Evolutionary conservation across 2,888 invertebrate genomes (phyloP).

Genomic region (Osedax frankpressi): DNA sequence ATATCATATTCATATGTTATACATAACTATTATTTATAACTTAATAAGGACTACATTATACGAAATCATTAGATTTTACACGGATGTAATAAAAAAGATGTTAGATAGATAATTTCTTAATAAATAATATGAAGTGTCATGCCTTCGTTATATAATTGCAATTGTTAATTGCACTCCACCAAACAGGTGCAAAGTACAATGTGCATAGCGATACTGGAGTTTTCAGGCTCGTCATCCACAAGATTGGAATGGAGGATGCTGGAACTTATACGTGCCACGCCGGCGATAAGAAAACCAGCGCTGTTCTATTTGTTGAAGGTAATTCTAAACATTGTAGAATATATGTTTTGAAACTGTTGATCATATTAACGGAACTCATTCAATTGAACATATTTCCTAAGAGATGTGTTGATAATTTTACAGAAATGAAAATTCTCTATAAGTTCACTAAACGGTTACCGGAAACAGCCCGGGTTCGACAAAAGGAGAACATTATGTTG

Average conservation of each 20-base stretch:
- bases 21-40: no score
- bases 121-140: no score
- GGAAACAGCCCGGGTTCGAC: constrained; percentile 75
- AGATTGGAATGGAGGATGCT: constrained; percentile 86
- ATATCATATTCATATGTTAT: no score
- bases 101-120: no score
- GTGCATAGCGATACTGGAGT: constrained; percentile 71
- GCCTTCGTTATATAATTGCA: no score
- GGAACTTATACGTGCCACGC: constrained; percentile 93
- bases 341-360: not conserved
- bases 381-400: no score
- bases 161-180: no score
- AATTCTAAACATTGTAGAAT: not conserved
- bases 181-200: constrained; percentile 66
- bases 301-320: constrained; percentile 84
- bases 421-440: constrained; percentile 84
- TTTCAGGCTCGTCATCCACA: constrained; percentile 74
- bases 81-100: no score
- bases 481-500: constrained; percentile 73
- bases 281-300: constrained; percentile 72
- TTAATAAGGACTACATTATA: no score
- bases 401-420: no score
- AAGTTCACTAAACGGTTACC: constrained; percentile 79
- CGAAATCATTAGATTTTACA: no score
- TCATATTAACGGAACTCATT: no score